Evolutionary conservation across 1,140 invertebrate genomes (phyloP).

Genomic region (Platyura marginata): DNA sequence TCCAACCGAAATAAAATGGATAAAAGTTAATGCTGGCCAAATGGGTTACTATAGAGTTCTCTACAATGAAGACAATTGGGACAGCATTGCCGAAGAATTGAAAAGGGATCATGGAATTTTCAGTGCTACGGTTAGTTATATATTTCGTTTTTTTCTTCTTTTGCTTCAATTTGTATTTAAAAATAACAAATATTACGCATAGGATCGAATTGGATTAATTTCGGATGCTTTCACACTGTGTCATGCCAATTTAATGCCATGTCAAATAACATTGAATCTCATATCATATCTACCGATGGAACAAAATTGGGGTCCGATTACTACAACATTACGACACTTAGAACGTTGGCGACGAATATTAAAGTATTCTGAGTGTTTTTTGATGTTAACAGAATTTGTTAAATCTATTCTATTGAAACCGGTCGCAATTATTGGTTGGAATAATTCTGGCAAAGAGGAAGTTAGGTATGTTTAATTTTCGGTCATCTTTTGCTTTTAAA

Average conservation of each 20-base stretch:
- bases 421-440: conserved; percentile 42
- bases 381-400: conserved; percentile 41
- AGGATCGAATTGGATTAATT: conserved; percentile 50
- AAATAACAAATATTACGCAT: too few species aligned
- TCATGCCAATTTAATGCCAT: conserved; percentile 48
- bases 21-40: conserved; percentile 76
- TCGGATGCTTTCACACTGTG: conserved; percentile 58
- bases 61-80: conserved; percentile 65
- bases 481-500: too few species aligned
- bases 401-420: conserved; percentile 39
- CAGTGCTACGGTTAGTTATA: conserved; percentile 25
- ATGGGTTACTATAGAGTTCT: conserved; percentile 74
- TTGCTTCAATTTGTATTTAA: too few species aligned
- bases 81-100: conserved; percentile 45
- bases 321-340: conserved; percentile 46
- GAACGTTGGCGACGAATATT: conserved; percentile 46
- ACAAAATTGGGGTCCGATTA: conserved; percentile 53
- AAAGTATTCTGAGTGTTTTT: conserved; percentile 44
- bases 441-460: conserved; percentile 43
- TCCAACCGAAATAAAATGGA: conserved; percentile 43
- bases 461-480: conserved; percentile 30
- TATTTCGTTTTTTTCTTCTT: too few species aligned
- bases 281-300: conserved; percentile 53
- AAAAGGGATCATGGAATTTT: conserved; percentile 45
- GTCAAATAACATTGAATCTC: conserved; percentile 43